Conservation (phyloP, 1,140 invertebrate species). For the Propsilocerus akamusi region DNA sequence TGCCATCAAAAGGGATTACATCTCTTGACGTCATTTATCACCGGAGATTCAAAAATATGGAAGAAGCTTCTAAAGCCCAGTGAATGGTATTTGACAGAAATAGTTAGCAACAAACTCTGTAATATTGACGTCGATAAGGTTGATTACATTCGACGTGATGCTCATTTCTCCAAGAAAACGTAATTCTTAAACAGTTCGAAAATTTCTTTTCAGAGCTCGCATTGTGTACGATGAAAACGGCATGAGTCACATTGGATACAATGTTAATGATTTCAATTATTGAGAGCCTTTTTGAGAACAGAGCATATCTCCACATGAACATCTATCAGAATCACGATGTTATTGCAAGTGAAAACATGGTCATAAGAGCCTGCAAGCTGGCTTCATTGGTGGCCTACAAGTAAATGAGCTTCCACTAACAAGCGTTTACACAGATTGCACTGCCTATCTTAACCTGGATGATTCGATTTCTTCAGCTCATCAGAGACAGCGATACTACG, state of each 20-base stretch:
- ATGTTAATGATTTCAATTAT: not conserved
- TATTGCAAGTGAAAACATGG: not conserved
- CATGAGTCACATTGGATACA: not conserved
- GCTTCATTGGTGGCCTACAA: not conserved
- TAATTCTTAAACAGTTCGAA: not conserved
- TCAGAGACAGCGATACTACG: not conserved
- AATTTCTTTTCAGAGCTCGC: not conserved
- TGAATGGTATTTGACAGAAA: conserved; percentile 22
- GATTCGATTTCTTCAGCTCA: not conserved
- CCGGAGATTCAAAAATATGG: conserved; percentile 9
- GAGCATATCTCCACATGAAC: not conserved
- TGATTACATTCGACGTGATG: conserved; percentile 47
- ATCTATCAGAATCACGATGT: not conserved
- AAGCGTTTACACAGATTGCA: not conserved
- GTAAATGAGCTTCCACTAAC: not conserved
- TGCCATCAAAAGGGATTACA: conserved; percentile 3
- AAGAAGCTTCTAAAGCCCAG: conserved; percentile 1
- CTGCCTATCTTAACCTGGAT: not conserved
- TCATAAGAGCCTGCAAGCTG: not conserved
- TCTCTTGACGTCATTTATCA: conserved; percentile 17
- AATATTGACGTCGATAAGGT: conserved; percentile 54
- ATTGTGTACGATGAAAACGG: not conserved
- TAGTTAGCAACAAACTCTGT: conserved; percentile 40
- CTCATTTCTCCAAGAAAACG: conserved; percentile 9
- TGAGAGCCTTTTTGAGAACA: not conserved